Base-by-base conservation (phyloP, 2,113 vertebrate genomes). In the Channa argus region DNA sequence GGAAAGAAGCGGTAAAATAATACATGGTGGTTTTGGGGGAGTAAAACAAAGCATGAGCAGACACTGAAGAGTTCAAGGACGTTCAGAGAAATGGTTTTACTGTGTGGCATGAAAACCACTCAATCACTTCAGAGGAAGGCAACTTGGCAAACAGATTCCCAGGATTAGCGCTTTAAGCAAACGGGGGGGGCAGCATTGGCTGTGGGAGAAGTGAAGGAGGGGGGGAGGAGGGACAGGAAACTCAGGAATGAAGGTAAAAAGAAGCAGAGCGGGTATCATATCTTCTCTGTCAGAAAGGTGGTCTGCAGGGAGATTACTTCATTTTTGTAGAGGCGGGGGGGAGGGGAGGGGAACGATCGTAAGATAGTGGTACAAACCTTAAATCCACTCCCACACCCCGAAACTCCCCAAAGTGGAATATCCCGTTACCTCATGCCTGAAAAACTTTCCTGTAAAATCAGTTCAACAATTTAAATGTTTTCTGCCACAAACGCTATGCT, bases 381-480 rank as follows among this genome's bases (percentile, higher is more conserved):
- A 66, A 8, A 50, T 66, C 37, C 4, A 60, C 74, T 55, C 56
- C 68, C 55, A 47, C 77, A 54, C 60, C 72, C 46, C 4, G 0
- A 54, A 68, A 71, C 44, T 80, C 78, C 71, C 63, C 55, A 63
- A 10, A 74, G 73, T 59, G 60, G 69, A 83, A 77, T 72, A 91
- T 87, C 51, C 45, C 62, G 63, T 89, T 85, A 89, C 76, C 54
- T 79, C 41, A 55, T 44, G 69, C 24, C 58, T 72, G 33, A 73
- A 61, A 50, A 67, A 74, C 59, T 71, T 70, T 43, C 6, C 60
- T 14, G 54, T 61, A 59, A 80, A 77, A 71, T 74, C 79, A 6
- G 37, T 80, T 74, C 51, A 77, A 85, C 47, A 5, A 54, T 65
- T 78, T 24, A 15, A 74, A 43, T 65, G 15, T 55, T 59, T 33